Evolutionary conservation across 1,140 invertebrate species (phyloP).

Genomic region (Eriocheir sinensis): DNA sequence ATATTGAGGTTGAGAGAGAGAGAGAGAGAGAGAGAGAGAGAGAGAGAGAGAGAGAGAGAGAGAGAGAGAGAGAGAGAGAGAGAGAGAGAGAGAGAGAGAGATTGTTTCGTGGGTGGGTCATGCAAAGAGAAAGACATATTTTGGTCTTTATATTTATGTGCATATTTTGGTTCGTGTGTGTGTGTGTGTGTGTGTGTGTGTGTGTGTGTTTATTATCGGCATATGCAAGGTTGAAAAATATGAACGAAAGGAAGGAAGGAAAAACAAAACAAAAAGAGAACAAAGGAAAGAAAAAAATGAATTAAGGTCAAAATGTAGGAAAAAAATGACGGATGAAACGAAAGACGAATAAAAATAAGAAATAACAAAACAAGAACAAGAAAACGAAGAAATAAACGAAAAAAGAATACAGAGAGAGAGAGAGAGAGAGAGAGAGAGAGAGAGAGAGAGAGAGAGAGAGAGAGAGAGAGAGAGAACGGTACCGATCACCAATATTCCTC

Average conservation of each 20-base stretch:
- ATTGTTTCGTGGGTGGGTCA: too few relatives aligned
- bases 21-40: conserved; percentile 9
- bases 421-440: background rate
- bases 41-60: conserved; percentile 33
- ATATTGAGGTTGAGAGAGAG: conserved; percentile 32
- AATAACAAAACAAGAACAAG: too few relatives aligned
- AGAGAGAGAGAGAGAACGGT: background rate
- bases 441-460: background rate
- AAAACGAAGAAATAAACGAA: too few relatives aligned
- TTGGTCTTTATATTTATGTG: background rate
- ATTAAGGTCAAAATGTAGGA: too few relatives aligned
- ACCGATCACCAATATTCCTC: conserved; percentile 15
- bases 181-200: too few relatives aligned
- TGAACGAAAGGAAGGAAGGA: too few relatives aligned
- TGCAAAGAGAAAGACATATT: background rate
- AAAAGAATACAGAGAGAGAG: too few relatives aligned
- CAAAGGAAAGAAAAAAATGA: background rate
- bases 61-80: background rate
- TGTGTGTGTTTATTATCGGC: background rate
- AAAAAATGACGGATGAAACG: too few relatives aligned
- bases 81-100: background rate
- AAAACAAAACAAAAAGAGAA: too few relatives aligned
- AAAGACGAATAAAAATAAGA: too few relatives aligned
- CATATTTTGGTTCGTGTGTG: background rate
- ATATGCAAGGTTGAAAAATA: background rate